Conservation (phyloP, 2,888 invertebrate genomes). For the Lagria hirta region DNA sequence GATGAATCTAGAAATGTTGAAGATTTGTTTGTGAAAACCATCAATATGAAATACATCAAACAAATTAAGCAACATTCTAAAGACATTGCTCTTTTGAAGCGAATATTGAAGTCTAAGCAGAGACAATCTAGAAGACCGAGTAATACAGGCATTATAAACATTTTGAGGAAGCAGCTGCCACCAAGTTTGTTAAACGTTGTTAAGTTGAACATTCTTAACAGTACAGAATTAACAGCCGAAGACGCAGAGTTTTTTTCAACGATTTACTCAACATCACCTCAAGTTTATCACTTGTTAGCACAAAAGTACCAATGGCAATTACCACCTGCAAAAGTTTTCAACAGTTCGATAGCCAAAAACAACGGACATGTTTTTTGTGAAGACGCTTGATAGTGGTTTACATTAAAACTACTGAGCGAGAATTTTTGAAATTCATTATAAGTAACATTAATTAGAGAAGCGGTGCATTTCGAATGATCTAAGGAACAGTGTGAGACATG, state of each 20-base stretch:
- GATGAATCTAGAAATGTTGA: conserved; percentile 12
- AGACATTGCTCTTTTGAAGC: conserved; percentile 47
- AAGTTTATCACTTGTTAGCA: conserved; percentile 44
- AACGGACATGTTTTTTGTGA: conserved; percentile 13
- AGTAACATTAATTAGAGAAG: too few species aligned
- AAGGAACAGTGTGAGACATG: too few species aligned
- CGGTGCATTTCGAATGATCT: too few species aligned
- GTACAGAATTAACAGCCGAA: conserved; percentile 40
- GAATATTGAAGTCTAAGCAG: conserved; percentile 39
- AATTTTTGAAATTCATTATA: background rate
- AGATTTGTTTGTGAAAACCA: conserved; percentile 21
- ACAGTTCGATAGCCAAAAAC: conserved; percentile 8
- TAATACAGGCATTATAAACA: conserved; percentile 36
- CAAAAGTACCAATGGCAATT: conserved; percentile 49
- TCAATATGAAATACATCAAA: conserved; percentile 39
- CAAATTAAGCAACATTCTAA: conserved; percentile 47
- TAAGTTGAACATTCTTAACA: conserved; percentile 42
- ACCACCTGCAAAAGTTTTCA: conserved; percentile 34
- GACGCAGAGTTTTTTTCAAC: conserved; percentile 47
- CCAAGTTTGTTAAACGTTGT: conserved; percentile 44
- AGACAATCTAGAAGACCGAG: conserved; percentile 28
- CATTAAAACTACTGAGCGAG: background rate
- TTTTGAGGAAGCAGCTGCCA: conserved; percentile 42
- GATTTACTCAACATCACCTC: conserved; percentile 45
- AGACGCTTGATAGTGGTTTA: background rate